These are phyloP conservation scores for Muscina levida DNA, from an alignment of 2,888 invertebrate genomes.

Conservation along the genomic window DNA sequence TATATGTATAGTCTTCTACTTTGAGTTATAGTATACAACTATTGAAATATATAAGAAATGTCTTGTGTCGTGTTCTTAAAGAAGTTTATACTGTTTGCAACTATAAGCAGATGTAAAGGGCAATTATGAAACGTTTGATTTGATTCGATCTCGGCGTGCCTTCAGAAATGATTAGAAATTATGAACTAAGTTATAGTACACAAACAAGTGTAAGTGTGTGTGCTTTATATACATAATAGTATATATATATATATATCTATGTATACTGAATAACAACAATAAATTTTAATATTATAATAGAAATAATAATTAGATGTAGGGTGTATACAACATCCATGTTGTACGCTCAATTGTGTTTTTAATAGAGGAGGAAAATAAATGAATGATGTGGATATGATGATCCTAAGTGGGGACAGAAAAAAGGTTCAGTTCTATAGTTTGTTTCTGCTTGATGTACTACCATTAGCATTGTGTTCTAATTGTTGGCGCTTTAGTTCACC, in stretches of 20 bases:
- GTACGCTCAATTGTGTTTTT: slow-evolving; percentile 3
- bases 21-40: no score
- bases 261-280: slow-evolving; percentile 35
- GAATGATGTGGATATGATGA: background rate
- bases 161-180: no score
- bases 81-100: no score
- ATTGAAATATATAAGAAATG: no score
- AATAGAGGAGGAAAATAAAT: background rate
- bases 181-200: background rate
- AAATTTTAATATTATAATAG: background rate
- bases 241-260: slow-evolving; percentile 28
- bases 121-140: background rate
- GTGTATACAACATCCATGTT: slow-evolving; percentile 30
- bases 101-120: no score
- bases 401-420: background rate
- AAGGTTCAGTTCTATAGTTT: slow-evolving; percentile 1
- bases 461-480: background rate
- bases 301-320: slow-evolving; percentile 12
- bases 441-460: background rate
- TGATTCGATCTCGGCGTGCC: no score
- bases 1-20: background rate
- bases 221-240: slow-evolving; percentile 7
- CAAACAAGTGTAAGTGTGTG: background rate
- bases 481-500: background rate
- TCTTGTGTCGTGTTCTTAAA: no score